Evolutionary conservation across 2,888 invertebrate species (phyloP), one percentile per base, ranked within the genome.

Genomic region (Mactromeris polynyma): DNA sequence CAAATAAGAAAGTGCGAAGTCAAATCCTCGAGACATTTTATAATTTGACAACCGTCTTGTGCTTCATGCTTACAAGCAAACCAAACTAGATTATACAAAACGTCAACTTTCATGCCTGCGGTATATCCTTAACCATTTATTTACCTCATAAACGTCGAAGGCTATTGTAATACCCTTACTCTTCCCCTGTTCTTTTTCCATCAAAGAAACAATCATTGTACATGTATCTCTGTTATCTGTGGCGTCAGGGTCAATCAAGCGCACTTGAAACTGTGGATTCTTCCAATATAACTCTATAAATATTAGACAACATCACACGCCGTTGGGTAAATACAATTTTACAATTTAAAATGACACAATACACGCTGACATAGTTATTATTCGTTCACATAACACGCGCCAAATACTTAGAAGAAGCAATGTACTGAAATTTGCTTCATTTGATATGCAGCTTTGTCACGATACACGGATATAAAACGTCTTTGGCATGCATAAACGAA

Each of bases 171-270:
- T 97, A 95, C 98, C 98, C 96, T 99, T 99, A 40, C 88, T 85
- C 79, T 98, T 98, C 0, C 99, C 98, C 96, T 98, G 98, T 85
- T 95, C 95, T 86, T 95, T 99, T 96, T 99, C 99, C 98, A 99
- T 99, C 1, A 99, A 97, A 0, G 98, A 99, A 38, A 99, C 98
- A 95, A 99, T 99, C 80, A 99, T 98, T 0, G 99, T 99, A 97
- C 99, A 99, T 96, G 98, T 98, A 91, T 98, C 98, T 26, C 84
- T 88, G 42, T 87, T 92, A 0, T 98, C 97, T 89, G 98, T 98
- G 7, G 90, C 87, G 80, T 97, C 96, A 73, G 97, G 96, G 17
- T 95, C 94, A 9, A 88, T 89, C 79, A 96, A 86, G 0, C 91
- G 93, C 19, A 96, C 89, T 46, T 90, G 92, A 89, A 95, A 96